Evolutionary conservation across 2,888 invertebrate species (phyloP).

Genomic region (Tetragnatha montana): DNA sequence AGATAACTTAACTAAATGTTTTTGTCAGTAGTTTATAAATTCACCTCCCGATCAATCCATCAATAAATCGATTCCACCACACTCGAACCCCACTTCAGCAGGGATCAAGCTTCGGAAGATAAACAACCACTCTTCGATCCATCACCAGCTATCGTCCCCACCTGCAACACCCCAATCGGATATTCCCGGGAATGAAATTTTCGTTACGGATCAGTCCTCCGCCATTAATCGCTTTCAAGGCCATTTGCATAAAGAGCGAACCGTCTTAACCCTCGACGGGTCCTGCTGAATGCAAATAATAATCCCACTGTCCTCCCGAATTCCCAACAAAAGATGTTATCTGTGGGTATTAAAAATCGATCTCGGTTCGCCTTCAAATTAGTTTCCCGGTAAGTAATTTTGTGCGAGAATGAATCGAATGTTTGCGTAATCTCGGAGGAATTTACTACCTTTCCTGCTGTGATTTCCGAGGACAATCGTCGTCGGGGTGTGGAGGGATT

Average conservation of each 20-base stretch:
- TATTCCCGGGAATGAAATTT: constrained; percentile 32
- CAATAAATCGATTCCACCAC: no score
- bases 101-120: no score
- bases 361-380: constrained; percentile 29
- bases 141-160: not conserved
- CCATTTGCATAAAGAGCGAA: constrained; percentile 52
- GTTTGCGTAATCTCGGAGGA: not conserved
- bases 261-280: constrained; percentile 24
- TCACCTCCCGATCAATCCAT: no score
- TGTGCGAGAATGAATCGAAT: constrained; percentile 21
- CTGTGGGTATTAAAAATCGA: constrained; percentile 49
- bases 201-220: constrained; percentile 36
- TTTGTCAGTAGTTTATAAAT: no score
- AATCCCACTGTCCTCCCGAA: constrained; percentile 11
- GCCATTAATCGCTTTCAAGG: constrained; percentile 50
- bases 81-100: no score
- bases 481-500: not conserved
- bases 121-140: not conserved
- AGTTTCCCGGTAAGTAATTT: not conserved
- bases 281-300: constrained; percentile 36
- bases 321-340: constrained; percentile 42
- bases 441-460: not conserved
- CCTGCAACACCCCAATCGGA: constrained; percentile 15
- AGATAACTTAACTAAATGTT: no score
- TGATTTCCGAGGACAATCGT: not conserved